Evolutionary conservation across 1,140 invertebrate species (phyloP), one percentile per base, ranked within the genome.

Genomic region (Bombus huntii): DNA sequence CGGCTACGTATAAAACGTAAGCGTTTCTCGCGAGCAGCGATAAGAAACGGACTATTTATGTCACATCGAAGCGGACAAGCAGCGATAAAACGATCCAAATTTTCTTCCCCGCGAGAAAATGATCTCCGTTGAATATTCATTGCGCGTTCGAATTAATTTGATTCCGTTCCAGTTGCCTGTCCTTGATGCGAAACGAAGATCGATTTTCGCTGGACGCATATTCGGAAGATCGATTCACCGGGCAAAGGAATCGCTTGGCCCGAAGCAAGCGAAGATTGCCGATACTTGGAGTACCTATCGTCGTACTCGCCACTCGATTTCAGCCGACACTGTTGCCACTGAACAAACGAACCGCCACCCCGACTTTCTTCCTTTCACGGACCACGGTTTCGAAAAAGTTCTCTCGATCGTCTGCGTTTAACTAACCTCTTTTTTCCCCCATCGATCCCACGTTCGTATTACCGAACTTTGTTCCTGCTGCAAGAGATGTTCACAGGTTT

Each of bases 61-160:
- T 31, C 59, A 18, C 9, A 31, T 59, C 39, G 72, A 65, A 28
- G n/a, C 6, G 34, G 31, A 62, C 22, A 8, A 44, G 42, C 65
- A 10, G 22, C 47, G 15, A 59, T 59, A 44, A 78, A 78, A 84
- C 71, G 53, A n/a, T 71, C n/a, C 5, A 3, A 42, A 25, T 37
- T 78, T 78, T 77, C 42, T 57, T 22, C 22, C 25, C n/a, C 28
- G n/a, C n/a, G 47, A 31, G 47, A 78, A 83, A 71, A 83, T 71
- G 37, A 28, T 37, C 0, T 0, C 22, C 82, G 53, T 71, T 71
- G 75, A 84, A 84, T 84, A 84, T 84, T 78, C 75, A 84, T 83
- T 22, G 75, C 65, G 37, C 62, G 44, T 79, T 59, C 34, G 65
- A 84, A 71, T 84, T 71, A 66, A 79, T 84, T 79, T 59, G 66